Evolutionary conservation across 2,888 invertebrate genomes (phyloP).

Genomic region (Azorinus chamasolen): DNA sequence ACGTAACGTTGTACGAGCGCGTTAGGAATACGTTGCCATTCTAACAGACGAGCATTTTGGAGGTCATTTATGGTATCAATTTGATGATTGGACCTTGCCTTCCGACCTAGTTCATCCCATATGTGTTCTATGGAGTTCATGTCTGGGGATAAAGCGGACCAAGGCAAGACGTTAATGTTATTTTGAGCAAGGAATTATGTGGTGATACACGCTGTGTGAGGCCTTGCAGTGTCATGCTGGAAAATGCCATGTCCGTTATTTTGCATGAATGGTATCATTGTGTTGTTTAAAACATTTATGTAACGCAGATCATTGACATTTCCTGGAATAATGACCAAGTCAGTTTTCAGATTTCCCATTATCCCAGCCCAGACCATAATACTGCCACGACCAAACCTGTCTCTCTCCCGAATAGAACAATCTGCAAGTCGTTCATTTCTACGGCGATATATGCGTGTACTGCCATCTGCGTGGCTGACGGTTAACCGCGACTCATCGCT

Average conservation of each 20-base stretch:
- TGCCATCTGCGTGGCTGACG: too few species aligned
- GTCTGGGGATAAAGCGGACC: slow-evolving; percentile 3
- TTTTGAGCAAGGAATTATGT: slow-evolving; percentile 1
- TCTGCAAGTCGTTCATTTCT: too few species aligned
- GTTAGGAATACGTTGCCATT: too few species aligned
- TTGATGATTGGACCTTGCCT: too few species aligned
- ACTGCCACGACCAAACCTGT: neutral
- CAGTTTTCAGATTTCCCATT: neutral
- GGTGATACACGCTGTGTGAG: neutral
- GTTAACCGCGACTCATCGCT: too few species aligned
- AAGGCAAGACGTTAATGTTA: slow-evolving; percentile 8
- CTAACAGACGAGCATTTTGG: too few species aligned
- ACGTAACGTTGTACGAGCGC: too few species aligned
- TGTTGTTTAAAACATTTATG: neutral
- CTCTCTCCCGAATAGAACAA: too few species aligned
- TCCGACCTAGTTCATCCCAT: too few species aligned
- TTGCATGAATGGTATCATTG: too few species aligned
- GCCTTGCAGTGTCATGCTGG: slow-evolving; percentile 8
- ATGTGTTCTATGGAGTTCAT: neutral
- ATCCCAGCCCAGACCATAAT: slow-evolving; percentile 5
- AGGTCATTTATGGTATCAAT: too few species aligned
- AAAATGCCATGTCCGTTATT: neutral
- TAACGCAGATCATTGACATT: slow-evolving; percentile 4
- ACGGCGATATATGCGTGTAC: too few species aligned
- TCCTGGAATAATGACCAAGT: neutral